A percentile compares a stretch with the other conserved stretches of the same genome.
phyloP scores from a whole-genome alignment of 1,140 invertebrate genomes.

The Drosophila prosaltans region DNA sequence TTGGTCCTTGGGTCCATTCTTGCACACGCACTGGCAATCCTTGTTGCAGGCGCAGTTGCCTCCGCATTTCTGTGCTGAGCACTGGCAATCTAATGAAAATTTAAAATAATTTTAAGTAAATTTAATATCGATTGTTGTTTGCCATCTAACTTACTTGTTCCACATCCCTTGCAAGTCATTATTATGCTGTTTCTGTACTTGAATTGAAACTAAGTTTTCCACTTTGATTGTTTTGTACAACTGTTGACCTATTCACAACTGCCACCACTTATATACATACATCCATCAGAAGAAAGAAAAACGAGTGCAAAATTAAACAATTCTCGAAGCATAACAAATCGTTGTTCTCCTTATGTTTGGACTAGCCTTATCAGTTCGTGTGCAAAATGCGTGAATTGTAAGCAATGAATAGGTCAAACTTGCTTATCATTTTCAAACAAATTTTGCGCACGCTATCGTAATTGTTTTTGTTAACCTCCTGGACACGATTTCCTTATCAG shows the following conservation, averaged over 20 bases:
- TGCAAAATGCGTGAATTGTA: constrained; percentile 47
- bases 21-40: constrained; percentile 66
- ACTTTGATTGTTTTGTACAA: constrained; percentile 44
- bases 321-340: constrained; percentile 29
- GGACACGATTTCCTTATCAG: constrained; percentile 50
- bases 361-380: constrained; percentile 55
- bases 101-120: constrained; percentile 21
- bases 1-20: constrained; percentile 65
- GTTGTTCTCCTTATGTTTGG: constrained; percentile 9
- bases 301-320: constrained; percentile 58
- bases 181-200: constrained; percentile 23
- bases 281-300: constrained; percentile 7
- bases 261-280: constrained; percentile 35
- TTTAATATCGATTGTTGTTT: constrained; percentile 3
- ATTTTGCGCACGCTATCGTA: constrained; percentile 50
- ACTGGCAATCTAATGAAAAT: constrained; percentile 56
- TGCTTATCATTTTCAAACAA: constrained; percentile 38
- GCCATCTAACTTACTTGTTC: constrained; percentile 49
- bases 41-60: constrained; percentile 61
- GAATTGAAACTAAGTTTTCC: constrained; percentile 19
- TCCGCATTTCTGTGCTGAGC: constrained; percentile 53
- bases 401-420: constrained; percentile 15
- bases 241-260: constrained; percentile 34
- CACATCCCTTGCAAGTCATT: constrained; percentile 66
- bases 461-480: constrained; percentile 19